Evolutionary conservation across 2,888 invertebrate species (phyloP), one percentile per base, ranked within the genome.

Genomic region (Drosophila incognita): DNA sequence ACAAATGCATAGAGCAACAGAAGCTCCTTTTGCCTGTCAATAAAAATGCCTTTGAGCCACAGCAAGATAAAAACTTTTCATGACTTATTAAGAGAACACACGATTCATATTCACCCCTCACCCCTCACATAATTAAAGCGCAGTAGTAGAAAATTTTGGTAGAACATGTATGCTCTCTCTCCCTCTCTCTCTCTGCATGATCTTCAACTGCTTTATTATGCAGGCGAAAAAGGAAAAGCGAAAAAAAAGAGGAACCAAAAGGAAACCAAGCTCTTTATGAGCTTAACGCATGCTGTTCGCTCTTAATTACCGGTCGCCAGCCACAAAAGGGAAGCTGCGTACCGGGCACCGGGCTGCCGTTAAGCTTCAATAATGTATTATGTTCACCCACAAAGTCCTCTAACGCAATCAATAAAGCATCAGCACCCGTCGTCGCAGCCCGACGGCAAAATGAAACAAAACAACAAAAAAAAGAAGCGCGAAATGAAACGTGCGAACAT

Each of bases 401-500:
- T 62, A 59, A 18, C 54, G 73, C 76, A 79, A 79, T 79, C 79
- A 79, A 79, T 79, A 80, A 76, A 79, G 36, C 62, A 67, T 49
- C 61, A 62, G 53, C 31, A 24, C 53, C 24, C 35, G 24, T 10
- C 60, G 46, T 42, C 52, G 18, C 40, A n/a, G 36, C 33, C 38
- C 54, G 38, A 29, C 35, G 66, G 31, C 24, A 66, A 63, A 63
- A 62, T 64, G 64, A 69, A 74, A 75, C 65, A 89, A 83, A 71
- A 58, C 10, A 40, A 21, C n/a, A 10, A 46, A 38, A 38, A 46
- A 8, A 21, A 21, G 42, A 15, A 46, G 8, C 46, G 46, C 46
- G 21, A 46, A 46, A 46, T 46, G 79, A 76, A 85, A 84, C 87
- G 87, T 87, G 89, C 79, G 89, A 79, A 83, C 82, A 87, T 72